These are phyloP conservation scores for Mizuhopecten yessoensis DNA, from an alignment of 1,140 invertebrate genomes.

Conservation along the genomic window DNA sequence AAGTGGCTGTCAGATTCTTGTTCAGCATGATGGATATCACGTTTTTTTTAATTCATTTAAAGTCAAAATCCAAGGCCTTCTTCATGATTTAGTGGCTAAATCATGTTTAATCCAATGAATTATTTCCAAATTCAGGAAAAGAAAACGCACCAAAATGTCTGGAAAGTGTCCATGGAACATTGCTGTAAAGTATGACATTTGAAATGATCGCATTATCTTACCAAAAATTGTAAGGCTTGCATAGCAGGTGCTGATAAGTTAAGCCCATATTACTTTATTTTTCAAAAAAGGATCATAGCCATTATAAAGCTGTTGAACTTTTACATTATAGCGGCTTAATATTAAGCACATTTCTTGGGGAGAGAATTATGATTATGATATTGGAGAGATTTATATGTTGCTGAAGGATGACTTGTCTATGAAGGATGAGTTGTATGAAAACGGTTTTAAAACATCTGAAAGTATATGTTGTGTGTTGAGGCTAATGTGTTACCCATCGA, in stretches of 20 bases:
- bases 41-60: background rate
- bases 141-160: background rate
- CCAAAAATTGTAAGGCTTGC: background rate
- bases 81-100: background rate
- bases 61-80: background rate
- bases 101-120: background rate
- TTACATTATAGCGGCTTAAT: background rate
- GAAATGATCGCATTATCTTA: background rate
- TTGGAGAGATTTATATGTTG: background rate
- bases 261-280: background rate
- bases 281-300: background rate
- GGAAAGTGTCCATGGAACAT: background rate
- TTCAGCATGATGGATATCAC: background rate
- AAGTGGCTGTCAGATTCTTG: background rate
- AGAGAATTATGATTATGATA: background rate
- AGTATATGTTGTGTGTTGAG: background rate
- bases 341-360: background rate
- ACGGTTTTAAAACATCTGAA: too few species aligned
- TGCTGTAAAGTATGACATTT: background rate
- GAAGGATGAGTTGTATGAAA: too few species aligned
- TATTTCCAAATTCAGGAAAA: background rate
- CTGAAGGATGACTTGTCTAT: background rate
- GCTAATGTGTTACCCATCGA: background rate
- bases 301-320: background rate
- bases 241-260: background rate